phyloP scores from a whole-genome alignment of 2,888 invertebrate species.

The Malthinus seriepunctatus region DNA sequence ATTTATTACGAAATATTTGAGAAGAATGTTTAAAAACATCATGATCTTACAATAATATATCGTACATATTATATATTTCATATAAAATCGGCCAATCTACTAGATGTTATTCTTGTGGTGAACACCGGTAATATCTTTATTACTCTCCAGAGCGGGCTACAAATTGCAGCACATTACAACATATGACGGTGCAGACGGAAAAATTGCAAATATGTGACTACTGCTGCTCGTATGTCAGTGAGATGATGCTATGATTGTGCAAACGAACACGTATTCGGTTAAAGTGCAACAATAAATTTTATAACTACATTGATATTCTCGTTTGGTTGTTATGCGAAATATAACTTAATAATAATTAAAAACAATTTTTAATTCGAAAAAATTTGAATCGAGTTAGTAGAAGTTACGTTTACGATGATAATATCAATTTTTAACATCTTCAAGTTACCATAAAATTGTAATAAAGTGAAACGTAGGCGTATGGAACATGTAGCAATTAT shows the following conservation, averaged over 20 bases:
- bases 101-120: conserved; percentile 43
- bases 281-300: conserved; percentile 42
- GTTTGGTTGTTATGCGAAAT: conserved; percentile 15
- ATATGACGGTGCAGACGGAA: conserved; percentile 48
- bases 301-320: conserved; percentile 42
- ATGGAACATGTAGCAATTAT: conserved; percentile 26
- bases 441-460: conserved; percentile 31
- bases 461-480: conserved; percentile 29
- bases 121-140: conserved; percentile 47
- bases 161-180: conserved; percentile 49
- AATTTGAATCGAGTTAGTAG: not conserved
- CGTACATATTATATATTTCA: conserved; percentile 20
- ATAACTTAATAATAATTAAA: not conserved
- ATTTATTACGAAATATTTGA: no score
- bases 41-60: no score
- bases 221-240: conserved; percentile 42
- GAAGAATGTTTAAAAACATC: no score
- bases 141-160: conserved; percentile 47
- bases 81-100: conserved; percentile 35
- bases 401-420: conserved; percentile 12
- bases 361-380: not conserved
- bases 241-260: conserved; percentile 42
- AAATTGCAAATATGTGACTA: conserved; percentile 49
- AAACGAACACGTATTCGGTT: conserved; percentile 42
- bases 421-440: conserved; percentile 22